phyloP scores from a whole-genome alignment of 2,888 invertebrate species.

The Phaonia tiefii region DNA sequence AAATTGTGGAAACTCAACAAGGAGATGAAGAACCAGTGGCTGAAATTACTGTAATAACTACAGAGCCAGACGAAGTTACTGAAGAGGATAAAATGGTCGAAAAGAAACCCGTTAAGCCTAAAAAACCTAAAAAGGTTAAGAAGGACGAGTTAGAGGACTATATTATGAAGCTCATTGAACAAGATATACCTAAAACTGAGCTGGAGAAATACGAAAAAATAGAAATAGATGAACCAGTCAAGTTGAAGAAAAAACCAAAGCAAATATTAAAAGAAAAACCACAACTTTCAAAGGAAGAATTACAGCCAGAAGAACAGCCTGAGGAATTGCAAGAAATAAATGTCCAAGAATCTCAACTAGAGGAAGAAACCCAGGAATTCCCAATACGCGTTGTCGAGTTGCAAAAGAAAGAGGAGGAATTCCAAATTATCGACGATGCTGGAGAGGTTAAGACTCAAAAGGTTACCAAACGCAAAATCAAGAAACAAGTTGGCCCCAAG shows the following conservation, averaged over 20 bases:
- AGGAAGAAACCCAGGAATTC: conserved; percentile 57
- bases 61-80: conserved; percentile 69
- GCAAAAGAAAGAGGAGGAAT: conserved; percentile 57
- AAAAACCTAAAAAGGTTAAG: conserved; percentile 77
- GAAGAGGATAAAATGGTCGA: conserved; percentile 55
- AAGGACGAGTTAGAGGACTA: conserved; percentile 79
- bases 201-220: conserved; percentile 80
- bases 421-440: conserved; percentile 70
- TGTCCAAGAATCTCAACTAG: conserved; percentile 70
- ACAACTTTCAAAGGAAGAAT: conserved; percentile 66
- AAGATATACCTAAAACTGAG: conserved; percentile 79
- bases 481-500: conserved; percentile 80
- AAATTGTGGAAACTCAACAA: conserved; percentile 79
- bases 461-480: conserved; percentile 76
- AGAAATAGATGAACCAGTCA: conserved; percentile 79
- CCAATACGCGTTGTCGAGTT: conserved; percentile 56
- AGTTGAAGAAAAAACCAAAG: conserved; percentile 76
- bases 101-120: conserved; percentile 73
- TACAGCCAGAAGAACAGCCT: conserved; percentile 70
- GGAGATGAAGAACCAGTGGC: conserved; percentile 80
- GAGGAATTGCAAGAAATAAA: conserved; percentile 68
- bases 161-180: conserved; percentile 78
- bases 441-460: conserved; percentile 76
- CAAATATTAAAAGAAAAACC: conserved; percentile 57
- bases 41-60: conserved; percentile 78